Percentiles rank a stretch among this genome's conserved stretches.
These are phyloP conservation scores for Theonella swinhoei DNA, from an alignment of 37 sponge, comb jelly and placozoan genomes.

Conservation along the genomic window DNA sequence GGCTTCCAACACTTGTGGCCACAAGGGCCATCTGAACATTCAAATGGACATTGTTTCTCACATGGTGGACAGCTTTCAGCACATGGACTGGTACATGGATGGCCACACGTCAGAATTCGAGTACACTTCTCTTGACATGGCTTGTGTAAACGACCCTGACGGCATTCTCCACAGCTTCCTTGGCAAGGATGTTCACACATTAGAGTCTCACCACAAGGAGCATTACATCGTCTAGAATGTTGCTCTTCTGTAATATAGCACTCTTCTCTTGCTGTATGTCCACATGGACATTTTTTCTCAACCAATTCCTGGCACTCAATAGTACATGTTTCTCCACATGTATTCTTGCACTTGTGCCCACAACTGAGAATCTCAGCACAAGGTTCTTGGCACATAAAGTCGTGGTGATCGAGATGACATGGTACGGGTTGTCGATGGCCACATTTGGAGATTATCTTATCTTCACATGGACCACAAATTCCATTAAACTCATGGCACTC, in stretches of 20 bases:
- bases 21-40: slow-evolving; percentile 22
- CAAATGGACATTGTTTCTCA: neutral
- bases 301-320: neutral
- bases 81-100: slow-evolving; percentile 44
- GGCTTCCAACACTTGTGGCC: slow-evolving; percentile 8
- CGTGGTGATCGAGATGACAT: slow-evolving; percentile 13
- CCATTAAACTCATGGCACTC: neutral
- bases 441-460: slow-evolving; percentile 45
- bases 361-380: slow-evolving; percentile 20
- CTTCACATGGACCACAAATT: slow-evolving; percentile 42
- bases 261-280: neutral
- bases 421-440: slow-evolving; percentile 40
- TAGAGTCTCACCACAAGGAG: neutral
- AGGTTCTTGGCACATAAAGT: neutral
- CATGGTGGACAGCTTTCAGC: slow-evolving; percentile 33
- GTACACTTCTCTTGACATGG: slow-evolving; percentile 22
- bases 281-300: neutral
- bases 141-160: slow-evolving; percentile 16
- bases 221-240: neutral
- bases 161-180: slow-evolving; percentile 21
- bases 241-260: neutral
- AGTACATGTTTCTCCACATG: slow-evolving; percentile 28
- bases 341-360: slow-evolving; percentile 43
- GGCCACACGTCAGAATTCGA: slow-evolving; percentile 34
- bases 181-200: slow-evolving; percentile 10